phyloP scores from a whole-genome alignment of 2,888 invertebrate species.

The Saturnia japonica region DNA sequence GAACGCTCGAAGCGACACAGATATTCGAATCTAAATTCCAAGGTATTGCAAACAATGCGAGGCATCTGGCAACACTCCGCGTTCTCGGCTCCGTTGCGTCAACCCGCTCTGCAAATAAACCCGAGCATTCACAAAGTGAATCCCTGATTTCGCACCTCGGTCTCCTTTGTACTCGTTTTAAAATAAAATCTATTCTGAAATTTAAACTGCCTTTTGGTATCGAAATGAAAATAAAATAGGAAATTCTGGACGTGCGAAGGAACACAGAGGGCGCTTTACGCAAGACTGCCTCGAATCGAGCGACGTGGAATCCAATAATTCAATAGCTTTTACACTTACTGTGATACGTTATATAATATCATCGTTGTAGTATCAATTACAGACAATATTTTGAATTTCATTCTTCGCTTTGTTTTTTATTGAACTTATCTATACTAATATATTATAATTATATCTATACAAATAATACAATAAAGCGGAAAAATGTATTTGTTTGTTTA shows the following conservation, averaged over 20 bases:
- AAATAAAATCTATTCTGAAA: conserved; percentile 10
- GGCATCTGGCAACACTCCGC: conserved; percentile 14
- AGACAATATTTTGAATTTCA: too few relatives aligned
- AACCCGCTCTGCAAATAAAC: conserved; percentile 40
- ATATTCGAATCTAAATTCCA: conserved; percentile 14
- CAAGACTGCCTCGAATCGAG: background rate
- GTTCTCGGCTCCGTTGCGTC: background rate
- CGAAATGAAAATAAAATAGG: conserved; percentile 12
- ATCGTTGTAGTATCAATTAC: too few relatives aligned
- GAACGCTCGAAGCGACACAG: conserved; percentile 7
- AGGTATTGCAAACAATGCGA: conserved; percentile 10
- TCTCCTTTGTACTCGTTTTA: conserved; percentile 2
- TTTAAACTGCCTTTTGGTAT: conserved; percentile 2
- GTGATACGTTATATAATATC: too few relatives aligned
- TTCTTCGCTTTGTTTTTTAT: too few relatives aligned
- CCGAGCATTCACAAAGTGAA: conserved; percentile 52
- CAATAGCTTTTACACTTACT: background rate
- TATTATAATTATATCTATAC: too few relatives aligned
- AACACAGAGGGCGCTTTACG: background rate
- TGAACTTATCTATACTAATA: too few relatives aligned
- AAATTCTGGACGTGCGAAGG: conserved; percentile 1
- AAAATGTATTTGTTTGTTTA: too few relatives aligned
- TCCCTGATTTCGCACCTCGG: conserved; percentile 59
- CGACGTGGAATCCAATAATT: background rate
- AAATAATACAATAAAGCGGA: background rate